phyloP scores from a whole-genome alignment of 1,140 invertebrate species.

The Oryzaephilus surinamensis region DNA sequence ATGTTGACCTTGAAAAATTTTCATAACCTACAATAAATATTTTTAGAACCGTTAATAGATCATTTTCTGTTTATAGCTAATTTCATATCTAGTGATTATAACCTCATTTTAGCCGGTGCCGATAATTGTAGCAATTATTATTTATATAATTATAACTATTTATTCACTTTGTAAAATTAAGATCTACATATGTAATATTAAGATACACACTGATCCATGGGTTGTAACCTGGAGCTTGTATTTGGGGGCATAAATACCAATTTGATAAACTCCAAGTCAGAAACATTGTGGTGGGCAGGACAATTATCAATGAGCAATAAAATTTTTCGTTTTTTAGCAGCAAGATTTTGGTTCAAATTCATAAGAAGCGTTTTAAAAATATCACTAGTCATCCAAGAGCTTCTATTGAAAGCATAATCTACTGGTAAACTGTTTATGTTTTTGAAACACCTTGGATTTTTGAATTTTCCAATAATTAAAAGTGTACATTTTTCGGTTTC shows the following conservation, averaged over 20 bases:
- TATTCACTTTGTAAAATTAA: too few species aligned
- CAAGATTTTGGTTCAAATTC: slow-evolving; percentile 1
- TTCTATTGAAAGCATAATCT: not conserved
- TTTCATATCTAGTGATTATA: too few species aligned
- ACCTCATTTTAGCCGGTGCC: too few species aligned
- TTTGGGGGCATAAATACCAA: slow-evolving; percentile 36
- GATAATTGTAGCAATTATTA: too few species aligned
- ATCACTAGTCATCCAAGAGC: slow-evolving; percentile 4
- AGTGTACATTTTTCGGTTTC: slow-evolving; percentile 35
- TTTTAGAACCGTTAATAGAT: too few species aligned
- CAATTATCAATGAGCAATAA: slow-evolving; percentile 33
- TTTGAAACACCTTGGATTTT: slow-evolving; percentile 8
- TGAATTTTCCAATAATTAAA: slow-evolving; percentile 36
- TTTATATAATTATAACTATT: too few species aligned
- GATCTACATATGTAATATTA: too few species aligned
- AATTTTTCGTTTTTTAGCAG: slow-evolving; percentile 23
- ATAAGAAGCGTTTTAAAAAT: slow-evolving; percentile 2
- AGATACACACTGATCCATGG: slow-evolving; percentile 40
- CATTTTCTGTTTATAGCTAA: too few species aligned
- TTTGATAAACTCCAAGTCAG: slow-evolving; percentile 33
- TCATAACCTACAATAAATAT: too few species aligned
- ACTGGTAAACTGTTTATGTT: slow-evolving; percentile 6
- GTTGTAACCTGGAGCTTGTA: slow-evolving; percentile 37
- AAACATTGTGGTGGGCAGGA: slow-evolving; percentile 26
- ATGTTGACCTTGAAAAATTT: too few species aligned